Evolutionary conservation across 2,113 vertebrate genomes (phyloP).

Genomic region (Panthera uncia): DNA sequence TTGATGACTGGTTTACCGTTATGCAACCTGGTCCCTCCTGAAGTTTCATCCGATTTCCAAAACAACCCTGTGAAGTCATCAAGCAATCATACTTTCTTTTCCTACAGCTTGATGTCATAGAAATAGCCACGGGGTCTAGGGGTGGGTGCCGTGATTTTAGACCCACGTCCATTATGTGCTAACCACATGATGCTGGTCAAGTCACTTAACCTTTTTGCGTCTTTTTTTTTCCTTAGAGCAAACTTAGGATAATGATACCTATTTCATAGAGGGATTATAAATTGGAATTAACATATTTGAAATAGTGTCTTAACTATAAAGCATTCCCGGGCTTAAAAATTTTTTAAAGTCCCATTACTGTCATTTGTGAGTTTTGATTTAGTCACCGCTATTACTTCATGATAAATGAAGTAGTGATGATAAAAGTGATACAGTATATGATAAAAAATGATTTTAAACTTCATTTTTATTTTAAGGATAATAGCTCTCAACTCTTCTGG

Average conservation of each 20-base stretch:
- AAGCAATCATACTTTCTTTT: not conserved
- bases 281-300: not conserved
- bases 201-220: not conserved
- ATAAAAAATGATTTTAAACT: no score
- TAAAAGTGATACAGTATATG: no score
- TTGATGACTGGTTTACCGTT: not conserved
- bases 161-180: rapidly evolving
- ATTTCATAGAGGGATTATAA: not conserved
- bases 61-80: not conserved
- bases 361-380: not conserved
- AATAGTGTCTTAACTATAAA: not conserved
- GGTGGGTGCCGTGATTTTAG: not conserved
- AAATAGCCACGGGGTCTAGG: not conserved
- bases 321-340: not conserved
- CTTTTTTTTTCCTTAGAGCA: not conserved
- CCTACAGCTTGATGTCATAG: no score
- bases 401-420: not conserved
- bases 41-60: not conserved
- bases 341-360: not conserved
- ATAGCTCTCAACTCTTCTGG: not conserved
- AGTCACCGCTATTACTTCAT: not conserved
- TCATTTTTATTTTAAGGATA: not conserved
- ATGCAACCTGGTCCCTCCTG: not conserved
- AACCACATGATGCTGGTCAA: not conserved
- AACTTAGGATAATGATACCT: not conserved